Evolutionary conservation across 2,888 invertebrate species (phyloP).

Genomic region (Pyralis farinalis): DNA sequence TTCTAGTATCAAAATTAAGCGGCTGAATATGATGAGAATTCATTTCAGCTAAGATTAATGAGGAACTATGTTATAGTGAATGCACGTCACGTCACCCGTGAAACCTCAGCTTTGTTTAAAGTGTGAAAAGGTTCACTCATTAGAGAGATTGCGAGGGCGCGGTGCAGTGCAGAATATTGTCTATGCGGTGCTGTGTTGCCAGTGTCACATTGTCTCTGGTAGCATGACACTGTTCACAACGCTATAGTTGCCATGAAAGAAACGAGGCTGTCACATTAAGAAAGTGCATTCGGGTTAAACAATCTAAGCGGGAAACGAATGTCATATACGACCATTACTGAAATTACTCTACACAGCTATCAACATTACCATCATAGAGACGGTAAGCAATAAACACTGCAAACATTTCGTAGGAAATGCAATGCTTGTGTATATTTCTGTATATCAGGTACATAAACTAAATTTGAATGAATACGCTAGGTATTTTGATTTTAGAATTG

Average conservation of each 20-base stretch:
- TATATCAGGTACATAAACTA: no score
- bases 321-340: constrained; percentile 52
- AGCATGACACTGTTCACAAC: constrained; percentile 51
- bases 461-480: no score
- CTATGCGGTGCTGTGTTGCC: constrained; percentile 34
- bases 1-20: neutral
- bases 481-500: no score
- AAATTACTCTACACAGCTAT: constrained; percentile 33
- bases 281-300: constrained; percentile 63
- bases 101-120: constrained; percentile 72
- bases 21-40: constrained; percentile 30
- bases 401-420: no score
- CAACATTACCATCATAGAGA: neutral
- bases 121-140: constrained; percentile 80
- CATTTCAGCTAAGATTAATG: constrained; percentile 54
- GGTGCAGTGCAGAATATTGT: constrained; percentile 59
- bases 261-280: constrained; percentile 53
- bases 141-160: constrained; percentile 80
- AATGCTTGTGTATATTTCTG: no score
- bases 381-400: no score
- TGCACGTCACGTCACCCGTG: constrained; percentile 72
- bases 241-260: constrained; percentile 55
- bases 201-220: constrained; percentile 50
- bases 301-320: constrained; percentile 44
- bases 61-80: constrained; percentile 60